These are phyloP conservation scores for Eucriotettix oculatus DNA, from an alignment of 2,888 invertebrate species.

Conservation along the genomic window DNA sequence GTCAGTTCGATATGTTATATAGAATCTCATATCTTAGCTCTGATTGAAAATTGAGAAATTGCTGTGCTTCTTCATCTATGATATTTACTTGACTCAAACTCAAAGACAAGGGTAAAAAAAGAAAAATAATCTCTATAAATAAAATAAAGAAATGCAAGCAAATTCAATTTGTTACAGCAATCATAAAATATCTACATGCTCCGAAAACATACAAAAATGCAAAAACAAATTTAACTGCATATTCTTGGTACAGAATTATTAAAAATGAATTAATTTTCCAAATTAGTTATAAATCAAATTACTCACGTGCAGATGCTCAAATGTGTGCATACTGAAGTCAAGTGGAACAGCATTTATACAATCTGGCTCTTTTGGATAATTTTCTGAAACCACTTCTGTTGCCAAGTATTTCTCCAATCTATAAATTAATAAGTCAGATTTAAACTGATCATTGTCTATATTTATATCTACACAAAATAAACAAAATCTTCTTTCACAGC, in stretches of 20 bases:
- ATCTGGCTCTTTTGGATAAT: conserved; percentile 32
- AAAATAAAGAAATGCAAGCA: neutral
- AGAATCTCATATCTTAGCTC: too few species aligned
- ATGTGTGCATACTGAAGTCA: conserved; percentile 43
- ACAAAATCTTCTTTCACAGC: too few species aligned
- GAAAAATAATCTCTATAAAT: too few species aligned
- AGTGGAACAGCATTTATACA: conserved; percentile 42
- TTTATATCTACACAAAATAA: too few species aligned
- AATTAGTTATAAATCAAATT: neutral
- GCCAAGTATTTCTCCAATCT: conserved; percentile 13
- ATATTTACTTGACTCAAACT: too few species aligned
- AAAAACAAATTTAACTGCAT: neutral
- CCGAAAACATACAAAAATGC: neutral
- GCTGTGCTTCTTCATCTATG: too few species aligned
- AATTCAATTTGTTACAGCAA: neutral
- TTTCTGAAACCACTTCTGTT: conserved; percentile 21
- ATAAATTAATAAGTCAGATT: neutral
- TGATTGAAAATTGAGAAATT: too few species aligned
- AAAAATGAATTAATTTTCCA: neutral
- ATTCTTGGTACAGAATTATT: neutral
- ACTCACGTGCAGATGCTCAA: conserved; percentile 41
- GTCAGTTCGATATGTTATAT: too few species aligned
- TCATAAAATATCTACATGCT: neutral
- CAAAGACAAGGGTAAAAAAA: too few species aligned
- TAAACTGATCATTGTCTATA: too few species aligned